Evolutionary conservation across 2,113 vertebrate genomes (phyloP), one percentile per base, ranked within the genome.

Genomic region (Pygoscelis antarcticus): DNA sequence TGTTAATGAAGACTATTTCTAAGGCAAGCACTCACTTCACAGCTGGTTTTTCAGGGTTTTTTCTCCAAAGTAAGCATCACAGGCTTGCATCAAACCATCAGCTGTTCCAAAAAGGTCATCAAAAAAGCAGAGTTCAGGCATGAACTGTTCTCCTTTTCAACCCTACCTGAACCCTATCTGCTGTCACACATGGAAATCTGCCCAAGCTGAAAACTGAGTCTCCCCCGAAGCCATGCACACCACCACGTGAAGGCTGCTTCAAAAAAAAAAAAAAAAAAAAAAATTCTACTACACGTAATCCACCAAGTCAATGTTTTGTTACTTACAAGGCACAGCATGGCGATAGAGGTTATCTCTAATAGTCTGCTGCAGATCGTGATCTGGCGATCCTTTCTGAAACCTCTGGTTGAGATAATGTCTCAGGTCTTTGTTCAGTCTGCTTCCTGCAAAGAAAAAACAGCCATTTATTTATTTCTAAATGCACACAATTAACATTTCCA

Each of bases 301-400:
- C 77, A 65, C 25, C 66, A 40, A 65, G 47, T 16, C 11, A 44
- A 4, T 23, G 29, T 25, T 83, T 8, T 21, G 54, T 76, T 97
- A 99, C 99, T 99, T 97, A 99, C 99, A 99, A 99, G 99, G 99
- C 99, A 99, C 99, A 87, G 99, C 99, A 86, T 99, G 99, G 97
- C 99, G 99, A 90, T 99, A 99, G 44, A 99, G 99, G 98, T 99
- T 99, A 92, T 99, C 99, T 90, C 99, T 96, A 90, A 99, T 99
- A 91, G 98, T 99, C 98, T 99, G 99, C 97, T 99, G 99, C 87
- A 99, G 98, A 32, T 99, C 99, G 60, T 99, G 99, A 87, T 99
- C 99, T 1, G 99, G 98, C 0, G 99, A 99, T 4, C 99, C 99
- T 93, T 99, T 99, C 98, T 99, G 99, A 97, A 99, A 99, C 87